phyloP scores from a whole-genome alignment of 2,113 vertebrate species.

The Chiloscyllium plagiosum region DNA sequence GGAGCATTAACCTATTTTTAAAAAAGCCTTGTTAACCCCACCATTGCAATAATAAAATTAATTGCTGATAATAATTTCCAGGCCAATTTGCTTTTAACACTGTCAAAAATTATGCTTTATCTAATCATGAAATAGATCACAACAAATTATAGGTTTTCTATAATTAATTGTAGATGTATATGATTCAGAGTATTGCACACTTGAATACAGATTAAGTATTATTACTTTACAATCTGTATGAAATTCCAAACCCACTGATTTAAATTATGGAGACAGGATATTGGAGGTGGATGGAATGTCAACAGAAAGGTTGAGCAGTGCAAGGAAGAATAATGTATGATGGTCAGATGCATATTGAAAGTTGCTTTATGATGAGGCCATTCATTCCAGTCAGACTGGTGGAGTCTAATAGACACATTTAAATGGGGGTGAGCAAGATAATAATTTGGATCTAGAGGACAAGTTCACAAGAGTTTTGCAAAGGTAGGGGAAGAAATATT shows the following conservation, averaged over 20 bases:
- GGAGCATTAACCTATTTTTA: not conserved
- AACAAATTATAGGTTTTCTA: not conserved
- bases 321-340: not conserved
- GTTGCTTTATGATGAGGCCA: not conserved
- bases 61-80: slow-evolving; percentile 10
- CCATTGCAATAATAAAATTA: not conserved
- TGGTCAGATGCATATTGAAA: not conserved
- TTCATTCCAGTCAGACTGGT: not conserved
- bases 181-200: not conserved
- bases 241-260: not conserved
- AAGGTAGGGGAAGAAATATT: not conserved
- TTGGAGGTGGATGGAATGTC: not conserved
- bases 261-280: not conserved
- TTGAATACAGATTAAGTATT: not conserved
- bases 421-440: not conserved
- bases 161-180: slow-evolving; percentile 14
- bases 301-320: not conserved
- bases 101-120: not conserved
- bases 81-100: not conserved
- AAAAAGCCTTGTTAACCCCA: not conserved
- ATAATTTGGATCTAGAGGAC: not conserved
- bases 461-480: not conserved
- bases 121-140: not conserved
- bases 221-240: not conserved
- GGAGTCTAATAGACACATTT: not conserved